Evolutionary conservation across 2,113 vertebrate species (phyloP), one percentile per base, ranked within the genome.

Genomic region (Tachuris rubrigastra): DNA sequence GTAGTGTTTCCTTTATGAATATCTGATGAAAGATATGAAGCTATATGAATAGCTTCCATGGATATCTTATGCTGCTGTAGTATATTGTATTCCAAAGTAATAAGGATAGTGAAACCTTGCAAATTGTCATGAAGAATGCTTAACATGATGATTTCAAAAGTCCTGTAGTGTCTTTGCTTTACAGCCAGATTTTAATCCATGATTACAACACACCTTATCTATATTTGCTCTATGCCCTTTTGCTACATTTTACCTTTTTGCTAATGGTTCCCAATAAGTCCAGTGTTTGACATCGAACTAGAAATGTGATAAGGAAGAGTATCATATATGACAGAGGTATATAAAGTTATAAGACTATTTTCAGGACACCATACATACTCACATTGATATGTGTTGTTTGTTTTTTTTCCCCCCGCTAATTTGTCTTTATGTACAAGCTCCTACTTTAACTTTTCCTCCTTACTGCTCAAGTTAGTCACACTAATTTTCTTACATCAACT

Each of bases 331-430:
- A 42, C n/a, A 82, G 47, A 60, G 1, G 3, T 31, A 60, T 35
- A 17, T 18, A 39, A 71, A 71, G 5, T 23, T 42, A 35, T 21
- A 78, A 63, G 25, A n/a, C 4, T 76, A 1, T 76, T 83, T 90
- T 47, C 37, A 62, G n/a, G 55, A 52, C 7, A 58, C 7, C 11
- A 2, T 19, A 25, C 0, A 1, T 44, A 67, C 31, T 66, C 3
- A 46, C 39, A 14, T 4, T 39, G 24, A 11, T 60, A 4, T 11
- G 5, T 22, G 12, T 12, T 31, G 56, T 0, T 5, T 0, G 42
- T 44, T 44, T 21, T 2, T 18, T 63, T 74, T 37, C 17, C 27
- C 18, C 72, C 14, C 27, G 5, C 6, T 58, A 17, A 18, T 52
- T 87, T 88, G 5, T 4, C 15, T 65, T 65, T 31, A 21, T 31